Base-by-base conservation (phyloP, 1,140 invertebrate species). In the Caenorhabditis latens region DNA sequence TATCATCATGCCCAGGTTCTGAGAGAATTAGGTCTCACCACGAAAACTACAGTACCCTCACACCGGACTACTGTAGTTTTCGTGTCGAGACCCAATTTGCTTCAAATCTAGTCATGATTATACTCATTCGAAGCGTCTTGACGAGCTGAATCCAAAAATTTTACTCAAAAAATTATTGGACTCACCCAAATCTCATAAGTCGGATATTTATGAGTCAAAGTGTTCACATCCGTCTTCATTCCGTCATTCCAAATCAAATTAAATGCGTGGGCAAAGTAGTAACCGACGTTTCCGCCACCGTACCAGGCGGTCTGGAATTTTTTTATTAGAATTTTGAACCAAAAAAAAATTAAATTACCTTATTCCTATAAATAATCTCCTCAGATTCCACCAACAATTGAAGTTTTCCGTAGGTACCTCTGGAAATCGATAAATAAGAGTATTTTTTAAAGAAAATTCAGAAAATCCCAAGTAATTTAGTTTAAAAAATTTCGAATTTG, bases 221-320 rank as follows among this genome's bases (percentile, higher is more conserved):
- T 24, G 21, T 75, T 65, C 32, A 89, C 86, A 42, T 86, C 87
- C 32, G 86, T 57, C 79, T 89, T 89, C 75, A 89, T 83, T n/a
- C 89, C 89, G 55, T 55, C 89, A 67, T 88, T 75, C 89, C 89
- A 89, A 71, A 89, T 79, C n/a, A 57, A 87, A 58, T 63, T 83
- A 58, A 87, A 88, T 0, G 67, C 71, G 6, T 87, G n/a, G 50
- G 79, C 43, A 46, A 87, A 88, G 50, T 82, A 88, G 42, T 13
- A 48, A 2, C 63, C 71, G 71, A 87, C 84, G 24, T 53, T 87
- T 83, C 87, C 87, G 11, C 87, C 84, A 16, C 63, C 86, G 11
- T 21, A 43, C 71, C 71, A 88, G 11, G 61, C 50, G 42, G 71
- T 86, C 85, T 79, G 19, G 79, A 79, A 86, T 57, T 16, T 16